Base-by-base conservation (phyloP, 2,888 invertebrate genomes). In the Ferdinandea cuprea region DNA sequence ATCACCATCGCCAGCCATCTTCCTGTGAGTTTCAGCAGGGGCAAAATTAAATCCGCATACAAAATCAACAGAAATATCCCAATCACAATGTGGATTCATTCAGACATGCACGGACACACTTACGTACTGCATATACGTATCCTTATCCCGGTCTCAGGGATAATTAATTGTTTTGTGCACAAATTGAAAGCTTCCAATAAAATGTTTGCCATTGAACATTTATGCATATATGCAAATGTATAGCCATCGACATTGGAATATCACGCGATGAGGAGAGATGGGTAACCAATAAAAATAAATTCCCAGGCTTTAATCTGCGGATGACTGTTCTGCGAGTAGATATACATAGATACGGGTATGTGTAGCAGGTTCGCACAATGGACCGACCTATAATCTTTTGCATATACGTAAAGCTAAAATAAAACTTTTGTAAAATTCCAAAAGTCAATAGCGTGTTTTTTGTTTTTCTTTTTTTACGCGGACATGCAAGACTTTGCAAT, bases 91-190 rank as follows among this genome's bases (percentile, higher is more conserved):
- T 66, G 50, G 68, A 72, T 63, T 68, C 83, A 68, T 73, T 65
- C 77, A 46, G 59, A 66, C 72, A 77, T 72, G 72, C 71, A 83
- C 66, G 71, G 65, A 44, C 66, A 77, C 68, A 68, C 83, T 73
- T 68, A 68, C 58, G 59, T 66, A 50, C 46, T 19, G 58, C 44
- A 52, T 37, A 30, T 42, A 65, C 52, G 52, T 68, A 63, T 63
- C 72, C 77, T 78, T 83, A 83, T 83, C 72, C 83, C 66, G 72
- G 77, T 72, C 77, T 78, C 83, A 83, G 68, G 72, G 83, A 83
- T 83, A 83, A 77, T 77, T 83, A 83, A 83, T 83, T 77, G 83
- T 73, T 83, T 83, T 77, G 76, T 76, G 81, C 71, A 76, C 76
- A 76, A 81, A 81, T 81, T 81, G 81, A 81, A 81, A 76, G 81